Conservation (phyloP, 2,113 vertebrate genomes). For the Stegostoma tigrinum region DNA sequence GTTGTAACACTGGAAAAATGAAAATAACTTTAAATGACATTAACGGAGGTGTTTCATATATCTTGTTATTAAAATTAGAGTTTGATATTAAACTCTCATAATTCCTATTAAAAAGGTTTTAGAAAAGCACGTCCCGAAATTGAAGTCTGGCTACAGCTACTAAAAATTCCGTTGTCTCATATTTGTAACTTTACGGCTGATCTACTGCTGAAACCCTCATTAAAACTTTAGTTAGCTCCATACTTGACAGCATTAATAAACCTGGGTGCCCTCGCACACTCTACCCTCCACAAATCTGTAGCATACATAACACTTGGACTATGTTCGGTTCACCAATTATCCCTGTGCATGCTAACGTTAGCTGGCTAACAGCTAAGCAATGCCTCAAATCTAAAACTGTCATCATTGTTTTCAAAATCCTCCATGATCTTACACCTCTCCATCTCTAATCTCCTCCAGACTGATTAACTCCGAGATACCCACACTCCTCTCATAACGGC, state of each 20-base stretch:
- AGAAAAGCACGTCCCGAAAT: background rate
- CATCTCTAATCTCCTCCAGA: background rate
- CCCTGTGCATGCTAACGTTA: background rate
- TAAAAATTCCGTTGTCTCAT: background rate
- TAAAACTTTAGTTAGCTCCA: background rate
- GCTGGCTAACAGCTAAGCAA: background rate
- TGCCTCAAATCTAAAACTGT: background rate
- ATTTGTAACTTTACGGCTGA: background rate
- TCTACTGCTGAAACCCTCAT: background rate
- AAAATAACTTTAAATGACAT: constrained; percentile 26
- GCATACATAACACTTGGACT: background rate
- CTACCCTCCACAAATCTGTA: background rate
- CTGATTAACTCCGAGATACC: background rate
- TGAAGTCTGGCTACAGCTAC: background rate
- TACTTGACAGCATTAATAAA: background rate
- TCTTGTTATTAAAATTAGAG: background rate
- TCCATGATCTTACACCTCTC: background rate
- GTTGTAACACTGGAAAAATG: constrained; percentile 45
- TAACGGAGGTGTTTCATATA: too few species aligned
- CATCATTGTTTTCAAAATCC: background rate
- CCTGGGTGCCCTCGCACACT: background rate
- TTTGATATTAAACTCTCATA: background rate
- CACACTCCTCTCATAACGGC: background rate
- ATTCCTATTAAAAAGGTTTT: background rate
- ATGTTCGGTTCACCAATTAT: background rate